phyloP scores from a whole-genome alignment of 2,113 vertebrate species.

The Lepidothrix coronata region DNA sequence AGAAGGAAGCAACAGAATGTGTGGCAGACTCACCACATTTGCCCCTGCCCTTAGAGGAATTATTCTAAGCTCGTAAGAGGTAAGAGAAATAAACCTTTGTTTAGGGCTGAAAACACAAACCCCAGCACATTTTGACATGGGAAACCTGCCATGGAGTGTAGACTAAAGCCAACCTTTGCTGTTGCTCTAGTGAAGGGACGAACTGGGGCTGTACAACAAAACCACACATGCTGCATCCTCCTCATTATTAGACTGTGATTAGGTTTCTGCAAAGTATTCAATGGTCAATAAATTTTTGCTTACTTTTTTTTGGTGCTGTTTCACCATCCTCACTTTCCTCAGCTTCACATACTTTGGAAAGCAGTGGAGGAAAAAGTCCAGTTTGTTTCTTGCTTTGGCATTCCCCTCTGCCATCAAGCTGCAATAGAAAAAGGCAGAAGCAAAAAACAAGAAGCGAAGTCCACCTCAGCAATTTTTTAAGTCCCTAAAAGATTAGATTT shows the following conservation, averaged over 20 bases:
- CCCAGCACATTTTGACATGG: background rate
- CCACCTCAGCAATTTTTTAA: background rate
- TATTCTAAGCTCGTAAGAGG: background rate
- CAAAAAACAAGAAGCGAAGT: background rate
- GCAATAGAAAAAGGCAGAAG: background rate
- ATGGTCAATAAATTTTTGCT: background rate
- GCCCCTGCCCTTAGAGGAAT: background rate
- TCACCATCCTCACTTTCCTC: background rate
- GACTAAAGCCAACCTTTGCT: background rate
- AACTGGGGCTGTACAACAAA: background rate
- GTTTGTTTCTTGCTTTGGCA: background rate
- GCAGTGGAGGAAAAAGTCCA: background rate
- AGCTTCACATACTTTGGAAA: background rate
- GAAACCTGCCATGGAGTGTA: background rate
- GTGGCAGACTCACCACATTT: background rate
- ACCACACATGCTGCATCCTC: fast-evolving
- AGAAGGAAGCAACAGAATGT: background rate
- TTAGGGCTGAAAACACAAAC: background rate
- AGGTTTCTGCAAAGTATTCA: background rate
- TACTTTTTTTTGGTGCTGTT: background rate
- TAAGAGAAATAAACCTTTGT: background rate
- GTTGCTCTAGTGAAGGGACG: background rate
- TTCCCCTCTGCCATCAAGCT: background rate
- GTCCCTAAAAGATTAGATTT: background rate
- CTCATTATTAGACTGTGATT: background rate